Conservation (phyloP, 1,140 invertebrate genomes). For the Drosophila rhopaloa region DNA sequence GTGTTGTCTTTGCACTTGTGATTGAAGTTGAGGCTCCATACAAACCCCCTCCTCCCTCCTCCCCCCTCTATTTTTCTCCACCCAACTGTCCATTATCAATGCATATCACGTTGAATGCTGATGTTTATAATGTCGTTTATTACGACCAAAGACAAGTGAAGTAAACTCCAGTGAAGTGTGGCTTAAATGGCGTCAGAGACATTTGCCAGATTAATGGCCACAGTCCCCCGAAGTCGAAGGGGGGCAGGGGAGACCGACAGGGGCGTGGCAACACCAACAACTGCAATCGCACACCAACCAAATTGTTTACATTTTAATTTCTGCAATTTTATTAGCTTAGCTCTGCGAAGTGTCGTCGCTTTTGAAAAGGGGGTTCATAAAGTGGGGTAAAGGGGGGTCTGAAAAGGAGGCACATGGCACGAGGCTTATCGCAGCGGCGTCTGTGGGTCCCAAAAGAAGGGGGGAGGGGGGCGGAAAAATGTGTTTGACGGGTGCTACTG, state of each 20-base stretch:
- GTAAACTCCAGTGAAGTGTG: constrained; percentile 70
- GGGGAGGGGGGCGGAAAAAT: not conserved
- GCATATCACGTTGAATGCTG: constrained; percentile 76
- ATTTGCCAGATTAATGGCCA: constrained; percentile 77
- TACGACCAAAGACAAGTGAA: constrained; percentile 49
- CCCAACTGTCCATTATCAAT: constrained; percentile 67
- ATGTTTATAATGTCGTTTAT: constrained; percentile 61
- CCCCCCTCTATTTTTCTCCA: not conserved
- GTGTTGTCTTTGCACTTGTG: constrained; percentile 52
- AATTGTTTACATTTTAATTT: constrained; percentile 82
- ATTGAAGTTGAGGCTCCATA: constrained; percentile 33
- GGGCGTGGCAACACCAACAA: constrained; percentile 20
- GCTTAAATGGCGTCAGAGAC: constrained; percentile 78
- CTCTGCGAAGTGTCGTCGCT: constrained; percentile 43
- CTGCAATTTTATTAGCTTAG: constrained; percentile 82
- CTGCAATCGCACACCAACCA: constrained; percentile 53
- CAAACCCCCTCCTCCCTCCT: not conserved
- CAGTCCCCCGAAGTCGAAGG: constrained; percentile 17
- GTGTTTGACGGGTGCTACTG: constrained; percentile 25
- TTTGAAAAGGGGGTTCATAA: constrained; percentile 4
- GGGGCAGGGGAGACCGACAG: constrained; percentile 1
- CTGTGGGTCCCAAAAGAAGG: constrained; percentile 12
- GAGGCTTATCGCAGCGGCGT: constrained; percentile 63
- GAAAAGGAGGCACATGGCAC: constrained; percentile 44
- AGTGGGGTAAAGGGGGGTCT: not conserved